Evolutionary conservation across 23 tunicate genomes (phyloP).

Genomic region (Trididemnum miniatum): DNA sequence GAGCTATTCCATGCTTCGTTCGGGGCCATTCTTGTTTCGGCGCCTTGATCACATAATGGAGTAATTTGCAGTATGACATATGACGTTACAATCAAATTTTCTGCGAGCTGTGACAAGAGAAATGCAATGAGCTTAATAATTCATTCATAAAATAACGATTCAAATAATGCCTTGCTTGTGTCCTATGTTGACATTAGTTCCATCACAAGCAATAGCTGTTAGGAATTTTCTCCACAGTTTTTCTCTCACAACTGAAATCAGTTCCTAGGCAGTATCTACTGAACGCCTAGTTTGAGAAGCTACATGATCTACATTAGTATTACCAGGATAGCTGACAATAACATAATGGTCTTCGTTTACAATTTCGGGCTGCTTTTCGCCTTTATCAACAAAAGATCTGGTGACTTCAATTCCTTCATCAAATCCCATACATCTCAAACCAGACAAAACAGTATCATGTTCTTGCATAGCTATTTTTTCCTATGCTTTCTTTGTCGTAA

Average conservation of each 20-base stretch:
- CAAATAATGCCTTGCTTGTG: constrained; percentile 13
- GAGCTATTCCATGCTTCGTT: no score
- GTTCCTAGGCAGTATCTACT: neutral
- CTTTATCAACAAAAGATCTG: neutral
- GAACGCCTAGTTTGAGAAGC: neutral
- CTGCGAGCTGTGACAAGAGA: no score
- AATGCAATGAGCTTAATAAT: no score
- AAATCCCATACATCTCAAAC: constrained; percentile 13
- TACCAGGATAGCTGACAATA: constrained; percentile 6
- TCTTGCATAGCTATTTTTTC: neutral
- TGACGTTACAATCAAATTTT: no score
- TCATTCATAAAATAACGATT: no score
- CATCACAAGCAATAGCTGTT: constrained; percentile 4
- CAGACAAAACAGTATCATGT: constrained; percentile 2
- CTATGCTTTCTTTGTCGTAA: constrained; percentile 10
- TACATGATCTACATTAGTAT: neutral
- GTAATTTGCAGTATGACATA: no score
- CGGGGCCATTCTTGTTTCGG: no score
- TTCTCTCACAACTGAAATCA: neutral
- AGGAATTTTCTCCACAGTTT: neutral
- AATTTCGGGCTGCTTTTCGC: neutral
- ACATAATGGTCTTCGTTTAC: constrained; percentile 5
- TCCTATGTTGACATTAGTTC: neutral
- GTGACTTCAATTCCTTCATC: neutral
- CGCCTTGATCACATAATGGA: no score